Percentiles rank a stretch among this genome's conserved stretches.
These are phyloP conservation scores for Tanaodytes sp. DNA, from an alignment of 2,888 invertebrate genomes.

Conservation along the genomic window DNA sequence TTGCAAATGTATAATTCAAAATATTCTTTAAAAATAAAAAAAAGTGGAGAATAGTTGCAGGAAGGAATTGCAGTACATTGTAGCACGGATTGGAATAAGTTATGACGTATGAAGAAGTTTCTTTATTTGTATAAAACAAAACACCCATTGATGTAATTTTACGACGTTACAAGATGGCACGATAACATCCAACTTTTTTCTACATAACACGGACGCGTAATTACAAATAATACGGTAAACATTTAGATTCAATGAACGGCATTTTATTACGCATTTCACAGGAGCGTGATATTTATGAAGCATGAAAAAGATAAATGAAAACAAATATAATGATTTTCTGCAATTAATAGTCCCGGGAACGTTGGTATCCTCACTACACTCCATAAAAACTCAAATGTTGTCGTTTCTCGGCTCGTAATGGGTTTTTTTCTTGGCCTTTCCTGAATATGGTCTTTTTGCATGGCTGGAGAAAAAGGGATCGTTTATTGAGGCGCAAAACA, in stretches of 20 bases:
- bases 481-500: no score
- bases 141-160: constrained; percentile 36
- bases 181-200: constrained; percentile 34
- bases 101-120: no score
- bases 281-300: constrained; percentile 34
- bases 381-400: constrained; percentile 13
- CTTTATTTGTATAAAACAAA: no score
- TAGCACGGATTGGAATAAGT: no score
- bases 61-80: no score
- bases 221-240: constrained; percentile 44
- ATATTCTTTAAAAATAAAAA: no score
- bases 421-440: background rate
- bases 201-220: constrained; percentile 26
- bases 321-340: constrained; percentile 21
- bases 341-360: constrained; percentile 16
- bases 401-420: constrained; percentile 15
- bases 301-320: constrained; percentile 40
- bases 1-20: no score
- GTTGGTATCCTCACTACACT: constrained; percentile 19
- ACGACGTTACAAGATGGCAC: constrained; percentile 44
- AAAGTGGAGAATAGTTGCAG: no score
- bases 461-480: no score
- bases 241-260: constrained; percentile 34
- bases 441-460: no score
- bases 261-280: constrained; percentile 34